Evolutionary conservation across 2,888 invertebrate genomes (phyloP), one percentile per base, ranked within the genome.

Genomic region (Thereva nobilitata): DNA sequence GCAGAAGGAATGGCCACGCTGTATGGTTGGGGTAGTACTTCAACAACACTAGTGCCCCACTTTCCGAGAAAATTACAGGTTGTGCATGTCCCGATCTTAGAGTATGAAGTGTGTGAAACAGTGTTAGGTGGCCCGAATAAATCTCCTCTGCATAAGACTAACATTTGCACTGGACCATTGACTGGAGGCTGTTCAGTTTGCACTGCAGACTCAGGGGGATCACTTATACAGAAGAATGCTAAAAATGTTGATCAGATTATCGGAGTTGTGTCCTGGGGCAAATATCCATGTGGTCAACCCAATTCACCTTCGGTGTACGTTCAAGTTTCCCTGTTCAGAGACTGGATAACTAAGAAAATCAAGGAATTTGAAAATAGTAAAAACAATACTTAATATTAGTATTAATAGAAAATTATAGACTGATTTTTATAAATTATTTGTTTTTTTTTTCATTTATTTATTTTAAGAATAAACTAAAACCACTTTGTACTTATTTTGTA

Each of bases 211-310:
- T 80, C 80, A 0, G 79, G 79, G 9, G 79, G 79, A 0, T 80
- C 79, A 1, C 68, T 79, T 5, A 75, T 80, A n/a, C 79, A 79
- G 67, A 76, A 53, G 42, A 64, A 37, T 47, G 8, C 40, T 3
- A 50, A 69, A 38, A 12, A 37, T 44, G 8, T 40, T 6, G 72
- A 73, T 67, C 74, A 74, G 2, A 75, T 76, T 71, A 77, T 84
- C 66, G 85, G 84, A 69, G 77, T 84, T 54, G 83, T 84, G 8
- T 84, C 84, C 2, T 84, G 84, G 84, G 84, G 83, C 9, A 72
- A 75, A 64, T 76, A 78, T 70, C 84, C 83, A 2, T 84, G 84
- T 68, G 83, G 83, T 41, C 73, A 73, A 42, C 41, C 52, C 10
- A 78, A 79, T 59, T 74, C 78, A 1, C 84, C 84, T 0, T 82